Conservation (phyloP, 2,797 vertebrate genomes). For the Typhlichthys subterraneus region DNA sequence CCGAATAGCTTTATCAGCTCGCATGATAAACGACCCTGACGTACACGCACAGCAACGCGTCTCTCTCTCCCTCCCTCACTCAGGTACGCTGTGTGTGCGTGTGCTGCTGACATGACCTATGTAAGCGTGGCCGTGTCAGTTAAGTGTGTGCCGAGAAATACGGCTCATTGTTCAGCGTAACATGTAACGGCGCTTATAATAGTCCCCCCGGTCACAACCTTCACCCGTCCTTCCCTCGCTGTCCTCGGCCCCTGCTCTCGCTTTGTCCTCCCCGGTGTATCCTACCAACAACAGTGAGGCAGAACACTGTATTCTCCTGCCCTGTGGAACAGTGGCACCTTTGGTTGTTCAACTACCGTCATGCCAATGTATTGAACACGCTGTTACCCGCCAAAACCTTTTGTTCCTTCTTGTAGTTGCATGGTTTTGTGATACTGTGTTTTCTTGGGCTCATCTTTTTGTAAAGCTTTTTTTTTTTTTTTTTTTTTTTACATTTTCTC, state of each 20-base stretch:
- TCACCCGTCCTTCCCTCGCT: slow-evolving; percentile 16
- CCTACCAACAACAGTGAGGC: neutral
- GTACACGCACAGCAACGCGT: slow-evolving; percentile 36
- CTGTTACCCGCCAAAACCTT: too few relatives aligned
- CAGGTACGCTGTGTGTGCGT: slow-evolving; percentile 5
- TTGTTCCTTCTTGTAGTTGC: too few relatives aligned
- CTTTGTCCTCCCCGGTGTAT: neutral
- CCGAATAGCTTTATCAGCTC: slow-evolving; percentile 53
- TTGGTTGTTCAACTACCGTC: too few relatives aligned
- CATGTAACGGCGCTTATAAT: slow-evolving; percentile 12
- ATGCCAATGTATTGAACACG: too few relatives aligned
- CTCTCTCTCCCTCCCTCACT: slow-evolving; percentile 14
- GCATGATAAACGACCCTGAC: slow-evolving; percentile 59
- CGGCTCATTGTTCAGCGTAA: slow-evolving; percentile 2
- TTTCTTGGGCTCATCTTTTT: too few relatives aligned
- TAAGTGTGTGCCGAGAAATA: slow-evolving; percentile 2
- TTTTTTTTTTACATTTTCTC: too few relatives aligned
- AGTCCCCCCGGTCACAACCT: slow-evolving; percentile 16
- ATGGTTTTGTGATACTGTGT: too few relatives aligned
- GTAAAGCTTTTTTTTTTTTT: too few relatives aligned
- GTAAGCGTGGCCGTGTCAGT: slow-evolving; percentile 9
- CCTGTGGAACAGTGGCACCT: too few relatives aligned
- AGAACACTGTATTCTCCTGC: neutral
- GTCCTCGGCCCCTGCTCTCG: neutral
- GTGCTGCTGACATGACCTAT: neutral